Evolutionary conservation across 30 jellyfish, hydroid and myxozoan genomes (phyloP), one percentile per base, ranked within the genome.

Genomic region (Hydractinia symbiolongicarpus): DNA sequence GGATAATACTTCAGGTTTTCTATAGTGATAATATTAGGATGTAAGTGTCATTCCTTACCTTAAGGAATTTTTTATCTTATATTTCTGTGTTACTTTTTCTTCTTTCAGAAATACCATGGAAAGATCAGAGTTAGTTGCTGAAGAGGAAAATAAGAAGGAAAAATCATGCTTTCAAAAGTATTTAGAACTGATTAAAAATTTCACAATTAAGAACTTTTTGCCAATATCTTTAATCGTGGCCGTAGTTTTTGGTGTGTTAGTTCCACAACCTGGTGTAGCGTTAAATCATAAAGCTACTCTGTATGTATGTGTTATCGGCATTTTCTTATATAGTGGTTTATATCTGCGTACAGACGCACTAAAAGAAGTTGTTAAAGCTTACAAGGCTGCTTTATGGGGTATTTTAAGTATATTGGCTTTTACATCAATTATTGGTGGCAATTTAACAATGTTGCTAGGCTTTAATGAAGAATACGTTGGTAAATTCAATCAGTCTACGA

Each of bases 241-340:
- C 11, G 94, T 93, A 6, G 57, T 85, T n/a, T 72, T 93, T 84
- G 98, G 98, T 11, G 90, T 89, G 15, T 76, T 87, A n/a, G 88
- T 87, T 5, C 98, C 98, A 20, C 77, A 76, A 60, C 89, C 93
- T 10, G 98, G 98, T 4, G 88, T 82, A 8, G 85, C 91, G 8
- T 83, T 93, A 50, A 68, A 83, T 51, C 96, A 87, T 73, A 44
- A 83, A 75, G 95, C 88, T n/a, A 87, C 96, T 61, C 71, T 67
- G 30, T 93, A 83, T 70, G 61, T 88, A 55, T 87, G 96, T 67
- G 90, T 93, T 30, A 78, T 88, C 76, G 94, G 94, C 40, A 87
- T 93, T 50, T 93, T 93, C 80, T 67, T 87, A 72, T 76, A 81
- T 72, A 88, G 96, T 84, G 98, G 98, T 5, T 85, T 93, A 51